Evolutionary conservation across 2,797 vertebrate species (phyloP).

Genomic region (Synaphobranchus kaupii): DNA sequence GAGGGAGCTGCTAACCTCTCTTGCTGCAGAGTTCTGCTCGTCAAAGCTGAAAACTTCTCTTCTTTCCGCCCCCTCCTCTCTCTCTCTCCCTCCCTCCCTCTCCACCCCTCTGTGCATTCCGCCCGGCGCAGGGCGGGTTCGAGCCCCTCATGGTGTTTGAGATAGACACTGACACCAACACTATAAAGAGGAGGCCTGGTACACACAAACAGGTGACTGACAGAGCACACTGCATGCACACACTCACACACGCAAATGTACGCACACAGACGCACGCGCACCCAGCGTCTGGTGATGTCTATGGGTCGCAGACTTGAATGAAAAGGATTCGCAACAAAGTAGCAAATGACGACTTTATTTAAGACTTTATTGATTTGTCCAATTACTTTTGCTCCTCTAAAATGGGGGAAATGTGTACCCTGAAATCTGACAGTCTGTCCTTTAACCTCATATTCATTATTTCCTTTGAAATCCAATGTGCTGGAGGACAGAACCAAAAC

Average conservation of each 20-base stretch:
- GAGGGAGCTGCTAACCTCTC: conserved; percentile 28
- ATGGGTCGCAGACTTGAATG: too few relatives aligned
- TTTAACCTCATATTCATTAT: too few relatives aligned
- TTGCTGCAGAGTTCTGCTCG: conserved; percentile 32
- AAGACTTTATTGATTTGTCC: too few relatives aligned
- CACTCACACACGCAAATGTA: not conserved
- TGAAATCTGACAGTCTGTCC: too few relatives aligned
- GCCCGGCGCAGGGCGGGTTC: conserved; percentile 69
- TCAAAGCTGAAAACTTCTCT: conserved; percentile 35
- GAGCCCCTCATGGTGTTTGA: conserved; percentile 78
- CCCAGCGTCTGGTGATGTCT: too few relatives aligned
- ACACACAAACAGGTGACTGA: conserved; percentile 74
- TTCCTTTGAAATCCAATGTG: too few relatives aligned
- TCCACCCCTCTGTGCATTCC: conserved; percentile 44
- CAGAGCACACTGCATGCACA: not conserved
- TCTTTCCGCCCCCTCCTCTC: conserved; percentile 35
- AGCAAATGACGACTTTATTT: too few relatives aligned
- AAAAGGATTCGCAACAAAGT: too few relatives aligned
- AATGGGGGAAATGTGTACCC: too few relatives aligned
- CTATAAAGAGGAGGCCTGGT: conserved; percentile 77
- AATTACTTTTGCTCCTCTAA: too few relatives aligned
- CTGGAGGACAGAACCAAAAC: too few relatives aligned
- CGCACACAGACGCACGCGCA: not conserved
- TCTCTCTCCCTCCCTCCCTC: conserved; percentile 38
- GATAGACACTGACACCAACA: conserved; percentile 77